phyloP scores from a whole-genome alignment of 2,888 invertebrate genomes.

The Xylota segnis region DNA sequence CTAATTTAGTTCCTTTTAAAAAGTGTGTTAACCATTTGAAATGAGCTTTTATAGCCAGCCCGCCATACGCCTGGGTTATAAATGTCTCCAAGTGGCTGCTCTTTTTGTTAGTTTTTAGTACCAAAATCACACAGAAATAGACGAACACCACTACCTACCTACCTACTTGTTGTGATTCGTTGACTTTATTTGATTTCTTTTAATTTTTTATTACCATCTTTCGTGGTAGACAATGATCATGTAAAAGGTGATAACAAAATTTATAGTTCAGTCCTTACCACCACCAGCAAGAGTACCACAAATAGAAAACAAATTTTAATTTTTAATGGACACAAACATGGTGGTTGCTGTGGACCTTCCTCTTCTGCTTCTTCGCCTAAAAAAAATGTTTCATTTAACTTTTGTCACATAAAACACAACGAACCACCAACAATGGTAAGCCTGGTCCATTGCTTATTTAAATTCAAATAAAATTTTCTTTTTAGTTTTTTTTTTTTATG shows the following conservation, averaged over 20 bases:
- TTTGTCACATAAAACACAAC: conserved; percentile 28
- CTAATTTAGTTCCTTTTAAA: conserved; percentile 22
- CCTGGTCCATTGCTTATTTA: conserved; percentile 34
- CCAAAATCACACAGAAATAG: conserved; percentile 13
- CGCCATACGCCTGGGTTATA: conserved; percentile 40
- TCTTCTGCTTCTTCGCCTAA: no score
- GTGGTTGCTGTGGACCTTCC: not conserved
- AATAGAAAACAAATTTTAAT: conserved; percentile 25
- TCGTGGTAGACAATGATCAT: conserved; percentile 53
- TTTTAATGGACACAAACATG: conserved; percentile 8
- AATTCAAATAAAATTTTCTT: conserved; percentile 44
- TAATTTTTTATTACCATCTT: conserved; percentile 51
- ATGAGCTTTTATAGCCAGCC: conserved; percentile 30
- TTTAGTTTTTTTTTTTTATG: conserved; percentile 22
- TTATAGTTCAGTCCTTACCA: conserved; percentile 39
- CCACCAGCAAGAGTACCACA: not conserved
- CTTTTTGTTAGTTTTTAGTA: not conserved
- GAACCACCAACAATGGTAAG: not conserved
- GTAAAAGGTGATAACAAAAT: conserved; percentile 52
- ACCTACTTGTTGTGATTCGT: not conserved
- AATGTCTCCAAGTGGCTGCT: conserved; percentile 19
- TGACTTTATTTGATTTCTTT: conserved; percentile 42
- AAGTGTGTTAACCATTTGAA: conserved; percentile 44
- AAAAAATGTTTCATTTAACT: conserved; percentile 22
- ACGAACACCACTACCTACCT: not conserved